Evolutionary conservation across 2,888 invertebrate species (phyloP).

Genomic region (Thereva nobilitata): DNA sequence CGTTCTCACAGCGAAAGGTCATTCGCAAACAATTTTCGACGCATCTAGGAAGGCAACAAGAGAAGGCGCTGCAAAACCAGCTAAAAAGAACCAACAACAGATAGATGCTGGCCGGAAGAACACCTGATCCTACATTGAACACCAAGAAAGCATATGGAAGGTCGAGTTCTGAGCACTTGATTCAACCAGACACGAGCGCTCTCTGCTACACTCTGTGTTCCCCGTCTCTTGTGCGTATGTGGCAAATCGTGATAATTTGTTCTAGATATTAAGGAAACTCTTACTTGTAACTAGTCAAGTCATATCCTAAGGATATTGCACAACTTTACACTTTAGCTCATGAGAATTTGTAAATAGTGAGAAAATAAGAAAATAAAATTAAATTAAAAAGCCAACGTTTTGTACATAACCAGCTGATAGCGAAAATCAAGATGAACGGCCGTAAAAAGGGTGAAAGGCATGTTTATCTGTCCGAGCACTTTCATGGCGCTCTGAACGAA

Average conservation of each 20-base stretch:
- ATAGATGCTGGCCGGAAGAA: slow-evolving; percentile 40
- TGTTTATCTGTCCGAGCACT: neutral
- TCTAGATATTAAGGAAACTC: slow-evolving; percentile 21
- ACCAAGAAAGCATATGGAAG: slow-evolving; percentile 50
- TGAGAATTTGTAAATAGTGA: slow-evolving; percentile 29
- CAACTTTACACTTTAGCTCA: slow-evolving; percentile 32
- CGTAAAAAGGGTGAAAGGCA: neutral
- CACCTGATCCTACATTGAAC: slow-evolving; percentile 48
- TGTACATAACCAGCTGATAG: slow-evolving; percentile 28
- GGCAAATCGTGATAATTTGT: slow-evolving; percentile 33
- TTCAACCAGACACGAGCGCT: neutral
- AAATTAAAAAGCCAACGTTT: slow-evolving; percentile 9
- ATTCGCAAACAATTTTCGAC: slow-evolving; percentile 39
- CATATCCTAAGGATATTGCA: slow-evolving; percentile 39
- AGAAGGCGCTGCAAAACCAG: slow-evolving; percentile 26
- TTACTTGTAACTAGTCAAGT: slow-evolving; percentile 9
- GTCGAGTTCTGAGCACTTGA: slow-evolving; percentile 47
- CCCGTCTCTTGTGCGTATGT: slow-evolving; percentile 12
- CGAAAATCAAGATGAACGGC: slow-evolving; percentile 16
- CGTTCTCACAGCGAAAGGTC: slow-evolving; percentile 42
- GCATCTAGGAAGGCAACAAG: slow-evolving; percentile 36
- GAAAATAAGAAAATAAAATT: slow-evolving; percentile 4
- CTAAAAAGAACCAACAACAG: neutral
- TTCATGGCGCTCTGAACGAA: no score
- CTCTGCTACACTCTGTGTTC: slow-evolving; percentile 1